These are phyloP conservation scores for Mormyrus proboscirostris DNA, from an alignment of 2,797 vertebrate species.

Conservation along the genomic window DNA sequence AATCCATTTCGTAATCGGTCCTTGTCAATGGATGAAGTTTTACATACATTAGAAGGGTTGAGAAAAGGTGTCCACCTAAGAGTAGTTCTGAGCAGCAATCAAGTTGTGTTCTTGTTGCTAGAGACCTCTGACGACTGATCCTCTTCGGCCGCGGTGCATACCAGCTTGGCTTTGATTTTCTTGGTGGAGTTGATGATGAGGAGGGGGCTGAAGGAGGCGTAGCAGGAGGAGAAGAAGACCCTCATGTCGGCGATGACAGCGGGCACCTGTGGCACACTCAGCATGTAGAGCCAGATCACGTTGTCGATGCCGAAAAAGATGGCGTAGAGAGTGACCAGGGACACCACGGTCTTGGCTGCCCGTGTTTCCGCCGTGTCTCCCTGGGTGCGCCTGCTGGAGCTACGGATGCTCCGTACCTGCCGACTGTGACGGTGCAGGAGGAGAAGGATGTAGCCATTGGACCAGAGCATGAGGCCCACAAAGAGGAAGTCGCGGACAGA, in stretches of 20 bases:
- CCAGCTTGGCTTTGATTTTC: slow-evolving; percentile 63
- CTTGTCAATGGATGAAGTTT: not conserved
- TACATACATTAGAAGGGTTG: not conserved
- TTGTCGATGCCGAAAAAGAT: slow-evolving; percentile 74
- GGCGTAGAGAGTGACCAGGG: slow-evolving; percentile 63
- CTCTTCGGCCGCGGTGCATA: slow-evolving; percentile 50
- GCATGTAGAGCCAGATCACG: slow-evolving; percentile 73
- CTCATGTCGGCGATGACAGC: slow-evolving; percentile 67
- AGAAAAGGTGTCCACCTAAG: not conserved
- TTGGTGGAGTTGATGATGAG: slow-evolving; percentile 71
- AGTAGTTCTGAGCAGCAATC: not conserved
- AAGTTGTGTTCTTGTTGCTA: slow-evolving; percentile 37
- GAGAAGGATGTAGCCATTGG: slow-evolving; percentile 65
- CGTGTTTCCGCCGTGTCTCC: slow-evolving; percentile 50
- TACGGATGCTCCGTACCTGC: slow-evolving; percentile 48
- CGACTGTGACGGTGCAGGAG: slow-evolving; percentile 60
- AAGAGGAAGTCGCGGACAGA: slow-evolving; percentile 65
- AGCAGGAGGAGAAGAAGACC: slow-evolving; percentile 71
- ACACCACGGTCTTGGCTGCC: slow-evolving; percentile 64
- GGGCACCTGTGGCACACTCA: slow-evolving; percentile 63
- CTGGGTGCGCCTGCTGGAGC: not conserved
- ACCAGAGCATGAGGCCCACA: slow-evolving; percentile 64
- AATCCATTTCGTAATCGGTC: not conserved
- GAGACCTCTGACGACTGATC: slow-evolving; percentile 44
- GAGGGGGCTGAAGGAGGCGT: slow-evolving; percentile 64